Evolutionary conservation across 2,113 vertebrate genomes (phyloP).

Genomic region (Ciconia stormi): DNA sequence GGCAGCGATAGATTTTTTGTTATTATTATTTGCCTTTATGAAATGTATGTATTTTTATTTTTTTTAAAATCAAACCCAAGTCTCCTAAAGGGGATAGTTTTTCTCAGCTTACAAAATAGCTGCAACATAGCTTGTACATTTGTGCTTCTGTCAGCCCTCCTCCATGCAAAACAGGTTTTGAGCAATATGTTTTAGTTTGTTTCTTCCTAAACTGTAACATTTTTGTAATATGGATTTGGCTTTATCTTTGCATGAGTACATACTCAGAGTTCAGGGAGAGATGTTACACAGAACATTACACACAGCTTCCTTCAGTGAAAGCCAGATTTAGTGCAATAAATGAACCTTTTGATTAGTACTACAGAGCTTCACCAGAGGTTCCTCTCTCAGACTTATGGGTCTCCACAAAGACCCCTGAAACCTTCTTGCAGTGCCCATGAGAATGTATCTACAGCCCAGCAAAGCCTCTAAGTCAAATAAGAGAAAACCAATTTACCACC

Average conservation of each 20-base stretch:
- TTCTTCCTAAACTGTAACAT: neutral
- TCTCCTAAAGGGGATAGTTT: neutral
- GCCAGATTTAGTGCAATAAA: neutral
- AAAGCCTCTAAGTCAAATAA: neutral
- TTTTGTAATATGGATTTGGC: neutral
- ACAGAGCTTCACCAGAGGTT: neutral
- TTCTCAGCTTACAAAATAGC: neutral
- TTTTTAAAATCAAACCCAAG: neutral
- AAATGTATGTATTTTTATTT: neutral
- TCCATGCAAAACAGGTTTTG: neutral
- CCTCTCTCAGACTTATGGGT: neutral
- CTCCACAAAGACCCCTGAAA: neutral
- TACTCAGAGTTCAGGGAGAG: neutral
- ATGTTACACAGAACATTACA: neutral
- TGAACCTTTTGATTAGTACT: neutral
- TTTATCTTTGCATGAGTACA: neutral
- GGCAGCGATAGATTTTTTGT: neutral
- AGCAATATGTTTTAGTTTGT: neutral
- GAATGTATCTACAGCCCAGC: neutral
- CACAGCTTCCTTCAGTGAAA: neutral
- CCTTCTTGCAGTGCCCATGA: neutral
- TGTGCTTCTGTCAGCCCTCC: neutral
- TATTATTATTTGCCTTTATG: neutral
- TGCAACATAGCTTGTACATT: neutral
- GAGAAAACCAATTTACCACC: neutral